phyloP scores from a whole-genome alignment of 2,797 vertebrate species.

The Acipenser oxyrinchus region DNA sequence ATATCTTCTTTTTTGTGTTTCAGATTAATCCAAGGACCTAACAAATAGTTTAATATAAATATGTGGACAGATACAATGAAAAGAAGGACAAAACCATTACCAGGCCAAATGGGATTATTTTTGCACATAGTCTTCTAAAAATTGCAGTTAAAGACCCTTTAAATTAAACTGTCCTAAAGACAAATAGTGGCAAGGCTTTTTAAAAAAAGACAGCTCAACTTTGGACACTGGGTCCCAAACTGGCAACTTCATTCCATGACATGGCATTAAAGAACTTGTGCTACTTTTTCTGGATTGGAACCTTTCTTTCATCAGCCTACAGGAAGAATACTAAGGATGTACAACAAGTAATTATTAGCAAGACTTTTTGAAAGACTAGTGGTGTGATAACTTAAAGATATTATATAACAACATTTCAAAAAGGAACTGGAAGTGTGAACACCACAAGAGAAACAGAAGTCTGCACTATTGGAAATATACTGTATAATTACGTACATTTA shows the following conservation, averaged over 20 bases:
- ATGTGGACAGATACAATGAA: constrained; percentile 43
- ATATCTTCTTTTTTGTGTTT: constrained; percentile 48
- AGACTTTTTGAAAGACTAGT: no score
- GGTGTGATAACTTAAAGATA: no score
- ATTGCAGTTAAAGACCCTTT: constrained; percentile 41
- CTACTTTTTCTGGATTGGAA: constrained; percentile 1
- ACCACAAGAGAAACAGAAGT: no score
- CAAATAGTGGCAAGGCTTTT: constrained; percentile 55
- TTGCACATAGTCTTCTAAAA: constrained; percentile 56
- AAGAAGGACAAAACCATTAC: constrained; percentile 67
- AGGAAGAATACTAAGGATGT: no score
- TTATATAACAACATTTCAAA: no score
- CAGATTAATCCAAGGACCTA: constrained; percentile 98
- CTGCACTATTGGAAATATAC: no score
- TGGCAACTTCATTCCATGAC: constrained; percentile 45
- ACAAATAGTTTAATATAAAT: constrained; percentile 50
- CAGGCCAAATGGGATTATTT: constrained; percentile 84
- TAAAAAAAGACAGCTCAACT: constrained; percentile 52
- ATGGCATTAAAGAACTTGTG: constrained; percentile 39
- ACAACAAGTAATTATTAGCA: no score
- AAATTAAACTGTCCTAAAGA: constrained; percentile 45
- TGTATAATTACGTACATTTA: no score
- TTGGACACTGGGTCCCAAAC: constrained; percentile 51
- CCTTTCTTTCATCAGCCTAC: neutral
- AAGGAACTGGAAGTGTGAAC: no score